Percentiles rank a stretch among this genome's conserved stretches.
phyloP scores from a whole-genome alignment of 2,888 invertebrate genomes.

The Hydraecia micacea region DNA sequence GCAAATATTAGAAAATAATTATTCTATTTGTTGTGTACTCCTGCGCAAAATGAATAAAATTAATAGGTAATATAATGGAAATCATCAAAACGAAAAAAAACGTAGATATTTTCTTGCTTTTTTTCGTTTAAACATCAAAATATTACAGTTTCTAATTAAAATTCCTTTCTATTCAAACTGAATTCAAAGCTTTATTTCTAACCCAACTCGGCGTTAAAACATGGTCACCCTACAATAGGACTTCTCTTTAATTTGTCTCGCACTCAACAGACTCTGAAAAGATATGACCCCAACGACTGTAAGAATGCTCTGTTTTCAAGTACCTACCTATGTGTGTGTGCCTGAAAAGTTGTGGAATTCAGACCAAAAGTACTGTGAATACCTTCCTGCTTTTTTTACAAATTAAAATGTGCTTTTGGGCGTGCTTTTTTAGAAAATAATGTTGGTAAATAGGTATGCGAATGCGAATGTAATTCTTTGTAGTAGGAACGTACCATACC shows the following conservation, averaged over 20 bases:
- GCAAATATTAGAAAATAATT: neutral
- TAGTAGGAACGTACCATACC: neutral
- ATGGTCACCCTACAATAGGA: conserved; percentile 73
- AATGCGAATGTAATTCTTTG: conserved; percentile 20
- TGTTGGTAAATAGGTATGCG: neutral
- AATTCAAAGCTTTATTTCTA: neutral
- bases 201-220: neutral
- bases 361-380: conserved; percentile 41
- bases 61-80: neutral
- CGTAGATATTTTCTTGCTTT: too few species aligned
- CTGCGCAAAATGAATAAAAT: neutral
- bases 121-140: neutral
- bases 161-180: too few species aligned
- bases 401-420: conserved; percentile 48
- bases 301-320: conserved; percentile 74
- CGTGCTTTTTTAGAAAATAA: conserved; percentile 19
- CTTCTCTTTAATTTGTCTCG: conserved; percentile 82
- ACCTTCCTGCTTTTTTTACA: conserved; percentile 25
- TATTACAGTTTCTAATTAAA: neutral
- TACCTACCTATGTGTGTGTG: conserved; percentile 68
- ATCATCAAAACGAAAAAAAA: too few species aligned
- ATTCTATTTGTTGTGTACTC: neutral
- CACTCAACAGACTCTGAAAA: conserved; percentile 78
- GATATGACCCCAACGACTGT: conserved; percentile 77
- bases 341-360: conserved; percentile 54